These are phyloP conservation scores for Mactromeris polynyma DNA, from an alignment of 2,888 invertebrate species.

Conservation along the genomic window DNA sequence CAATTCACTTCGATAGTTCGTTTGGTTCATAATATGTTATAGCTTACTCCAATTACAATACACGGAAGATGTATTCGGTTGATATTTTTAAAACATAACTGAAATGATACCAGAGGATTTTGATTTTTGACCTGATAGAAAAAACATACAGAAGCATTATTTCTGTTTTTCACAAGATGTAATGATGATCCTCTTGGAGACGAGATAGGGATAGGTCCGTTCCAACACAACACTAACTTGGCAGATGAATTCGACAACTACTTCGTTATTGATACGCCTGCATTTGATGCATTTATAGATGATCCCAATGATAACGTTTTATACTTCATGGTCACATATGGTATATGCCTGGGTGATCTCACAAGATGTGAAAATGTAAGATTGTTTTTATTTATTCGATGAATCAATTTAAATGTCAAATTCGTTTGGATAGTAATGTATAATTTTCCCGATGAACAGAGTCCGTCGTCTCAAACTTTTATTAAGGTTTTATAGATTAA, in stretches of 20 bases:
- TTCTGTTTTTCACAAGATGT: too few relatives aligned
- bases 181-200: background rate
- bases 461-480: background rate
- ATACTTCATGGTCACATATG: background rate
- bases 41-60: too few relatives aligned
- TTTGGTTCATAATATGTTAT: too few relatives aligned
- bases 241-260: conserved; percentile 1
- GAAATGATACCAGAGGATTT: too few relatives aligned
- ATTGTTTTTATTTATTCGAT: background rate
- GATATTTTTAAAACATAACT: too few relatives aligned
- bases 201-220: background rate
- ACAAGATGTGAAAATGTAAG: background rate
- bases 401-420: background rate
- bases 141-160: too few relatives aligned
- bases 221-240: background rate
- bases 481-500: background rate
- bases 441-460: background rate
- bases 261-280: background rate
- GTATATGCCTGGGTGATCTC: background rate
- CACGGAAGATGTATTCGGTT: too few relatives aligned
- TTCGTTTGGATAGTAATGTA: background rate
- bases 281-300: background rate
- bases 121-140: too few relatives aligned
- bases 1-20: too few relatives aligned
- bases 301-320: background rate